These are phyloP conservation scores for Atlantisia rogersi DNA, from an alignment of 2,113 vertebrate species.

Conservation along the genomic window DNA sequence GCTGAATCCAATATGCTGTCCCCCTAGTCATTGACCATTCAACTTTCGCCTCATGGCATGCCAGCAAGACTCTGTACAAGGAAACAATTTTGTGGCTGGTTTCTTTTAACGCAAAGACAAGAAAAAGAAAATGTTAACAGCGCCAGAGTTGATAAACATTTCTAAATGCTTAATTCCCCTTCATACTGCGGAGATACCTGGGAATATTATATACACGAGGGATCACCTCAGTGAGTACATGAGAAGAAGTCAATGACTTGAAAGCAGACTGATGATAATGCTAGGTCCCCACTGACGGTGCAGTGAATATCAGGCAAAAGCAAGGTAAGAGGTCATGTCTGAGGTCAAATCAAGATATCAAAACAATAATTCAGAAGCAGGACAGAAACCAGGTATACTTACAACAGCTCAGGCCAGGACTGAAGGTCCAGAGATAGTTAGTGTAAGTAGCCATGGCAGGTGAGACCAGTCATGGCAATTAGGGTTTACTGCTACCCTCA, in stretches of 20 bases:
- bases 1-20: background rate
- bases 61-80: background rate
- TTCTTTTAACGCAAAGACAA: background rate
- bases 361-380: background rate
- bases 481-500: background rate
- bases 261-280: background rate
- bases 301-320: background rate
- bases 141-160: background rate
- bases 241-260: background rate
- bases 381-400: background rate
- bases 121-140: background rate
- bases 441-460: background rate
- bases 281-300: background rate
- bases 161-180: background rate
- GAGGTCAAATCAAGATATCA: background rate
- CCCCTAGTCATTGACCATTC: background rate
- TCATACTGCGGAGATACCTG: background rate
- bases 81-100: background rate
- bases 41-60: background rate
- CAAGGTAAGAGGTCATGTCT: background rate
- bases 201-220: background rate
- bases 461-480: background rate
- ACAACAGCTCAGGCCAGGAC: background rate
- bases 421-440: background rate
- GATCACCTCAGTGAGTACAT: background rate